Evolutionary conservation across 2,888 invertebrate species (phyloP), one percentile per base, ranked within the genome.

Genomic region (Drosophila nigritarsus): DNA sequence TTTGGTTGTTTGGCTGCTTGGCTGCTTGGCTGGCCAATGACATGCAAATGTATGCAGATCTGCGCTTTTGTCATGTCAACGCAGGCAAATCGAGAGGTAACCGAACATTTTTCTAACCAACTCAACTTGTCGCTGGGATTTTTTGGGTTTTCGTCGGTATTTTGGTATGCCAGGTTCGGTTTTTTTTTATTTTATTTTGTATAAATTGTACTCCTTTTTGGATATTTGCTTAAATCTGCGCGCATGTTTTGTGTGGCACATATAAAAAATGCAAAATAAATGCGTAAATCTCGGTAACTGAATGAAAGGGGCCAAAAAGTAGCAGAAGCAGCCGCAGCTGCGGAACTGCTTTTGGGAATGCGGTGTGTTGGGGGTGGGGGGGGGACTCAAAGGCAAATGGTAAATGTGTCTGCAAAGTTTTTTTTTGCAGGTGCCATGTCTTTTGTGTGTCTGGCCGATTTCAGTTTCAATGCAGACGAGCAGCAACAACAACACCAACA

Each of bases 1-100:
- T 48, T 56, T n/a, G 49, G 24, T 50, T 34, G 13, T 59, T 59
- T 13, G 45, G 13, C 51, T 40, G 18, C 18, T 50, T 32, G 49
- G 45, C 67, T 58, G 71, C 18, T 50, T 32, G 49, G 45, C 67
- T 58, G 71, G 60, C 81, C 87, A 91, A 90, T 87, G 80, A 81
- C 89, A 92, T 91, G 91, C 91, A 90, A 92, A 91, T 91, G 73
- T 91, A 92, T 92, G 91, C 92, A 91, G 91, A 91, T 92, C 85
- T 89, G 88, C 87, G 91, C 92, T 91, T 91, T 91, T 83, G 90
- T 88, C 87, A 90, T 91, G 91, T 90, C 91, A 91, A 85, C 83
- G 81, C 78, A 82, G 90, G 83, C 89, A 90, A 90, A 90, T 90
- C 82, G 88, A 83, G 82, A 87, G 77, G 75, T 80, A 87, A 70